phyloP scores from a whole-genome alignment of 2,113 vertebrate species.

The Murina feae region DNA sequence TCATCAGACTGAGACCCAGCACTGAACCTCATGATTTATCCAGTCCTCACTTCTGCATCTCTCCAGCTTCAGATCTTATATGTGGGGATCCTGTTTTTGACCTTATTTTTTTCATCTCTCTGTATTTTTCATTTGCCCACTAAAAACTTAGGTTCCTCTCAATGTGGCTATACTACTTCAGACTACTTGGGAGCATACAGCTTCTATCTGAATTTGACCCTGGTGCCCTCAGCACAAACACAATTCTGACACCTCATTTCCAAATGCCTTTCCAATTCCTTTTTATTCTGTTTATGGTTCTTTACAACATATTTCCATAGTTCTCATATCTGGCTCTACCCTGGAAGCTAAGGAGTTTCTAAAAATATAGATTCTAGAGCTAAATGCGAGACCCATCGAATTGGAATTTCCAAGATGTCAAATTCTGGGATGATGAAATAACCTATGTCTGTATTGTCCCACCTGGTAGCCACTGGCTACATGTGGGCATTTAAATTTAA shows the following conservation, averaged over 20 bases:
- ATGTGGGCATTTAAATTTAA: neutral
- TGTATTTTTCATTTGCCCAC: neutral
- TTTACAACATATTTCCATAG: neutral
- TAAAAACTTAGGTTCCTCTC: neutral
- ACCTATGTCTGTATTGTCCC: neutral
- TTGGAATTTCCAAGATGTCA: neutral
- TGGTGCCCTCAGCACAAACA: neutral
- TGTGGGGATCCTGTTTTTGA: neutral
- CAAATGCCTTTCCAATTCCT: neutral
- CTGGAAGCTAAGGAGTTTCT: neutral
- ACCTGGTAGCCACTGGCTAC: neutral
- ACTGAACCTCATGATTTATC: neutral
- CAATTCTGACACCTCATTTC: neutral
- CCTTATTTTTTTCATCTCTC: neutral
- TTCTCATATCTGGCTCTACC: neutral
- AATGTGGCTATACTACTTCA: neutral
- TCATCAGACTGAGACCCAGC: neutral
- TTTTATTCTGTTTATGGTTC: neutral
- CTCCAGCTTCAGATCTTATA: neutral
- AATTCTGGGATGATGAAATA: neutral
- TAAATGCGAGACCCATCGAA: neutral
- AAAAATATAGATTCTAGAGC: neutral
- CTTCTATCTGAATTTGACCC: neutral
- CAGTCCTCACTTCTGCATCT: neutral
- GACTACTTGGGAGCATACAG: neutral